Conservation (phyloP, 2,888 invertebrate species). For the Tigriopus californicus region DNA sequence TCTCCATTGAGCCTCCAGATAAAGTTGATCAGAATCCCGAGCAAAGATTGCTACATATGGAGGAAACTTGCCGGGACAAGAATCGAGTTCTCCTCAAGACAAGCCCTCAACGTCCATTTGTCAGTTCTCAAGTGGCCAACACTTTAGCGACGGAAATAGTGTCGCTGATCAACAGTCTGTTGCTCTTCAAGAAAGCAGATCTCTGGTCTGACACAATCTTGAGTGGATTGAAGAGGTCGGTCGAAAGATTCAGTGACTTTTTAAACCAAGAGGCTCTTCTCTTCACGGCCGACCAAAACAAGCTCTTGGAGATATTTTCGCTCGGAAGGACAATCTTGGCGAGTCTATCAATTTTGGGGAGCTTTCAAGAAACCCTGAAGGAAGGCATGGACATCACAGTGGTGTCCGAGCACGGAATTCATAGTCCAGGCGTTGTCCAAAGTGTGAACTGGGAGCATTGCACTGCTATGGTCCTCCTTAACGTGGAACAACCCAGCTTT, state of each 20-base stretch:
- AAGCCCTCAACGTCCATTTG: constrained; percentile 28
- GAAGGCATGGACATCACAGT: constrained; percentile 25
- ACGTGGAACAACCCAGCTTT: too few relatives aligned
- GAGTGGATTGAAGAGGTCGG: background rate
- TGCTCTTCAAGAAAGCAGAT: constrained; percentile 21
- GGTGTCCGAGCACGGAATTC: constrained; percentile 8
- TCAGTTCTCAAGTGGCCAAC: constrained; percentile 29
- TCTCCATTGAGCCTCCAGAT: constrained; percentile 26
- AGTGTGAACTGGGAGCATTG: too few relatives aligned
- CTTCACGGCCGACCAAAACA: constrained; percentile 13
- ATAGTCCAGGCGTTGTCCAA: background rate
- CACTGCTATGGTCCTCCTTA: too few relatives aligned
- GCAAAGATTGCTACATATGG: constrained; percentile 25
- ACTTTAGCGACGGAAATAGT: constrained; percentile 29
- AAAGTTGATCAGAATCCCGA: constrained; percentile 21
- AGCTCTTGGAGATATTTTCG: constrained; percentile 13
- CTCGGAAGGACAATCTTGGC: constrained; percentile 27
- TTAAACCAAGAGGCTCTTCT: constrained; percentile 14
- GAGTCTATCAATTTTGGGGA: constrained; percentile 27
- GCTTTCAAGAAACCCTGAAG: constrained; percentile 28
- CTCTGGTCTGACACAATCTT: constrained; percentile 1
- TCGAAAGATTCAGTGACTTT: constrained; percentile 20
- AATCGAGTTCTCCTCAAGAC: constrained; percentile 26
- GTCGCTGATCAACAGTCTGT: constrained; percentile 25
- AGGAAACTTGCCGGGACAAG: constrained; percentile 27